These are phyloP conservation scores for Phylloscopus collybita DNA, from an alignment of 2,797 vertebrate species.

Conservation along the genomic window DNA sequence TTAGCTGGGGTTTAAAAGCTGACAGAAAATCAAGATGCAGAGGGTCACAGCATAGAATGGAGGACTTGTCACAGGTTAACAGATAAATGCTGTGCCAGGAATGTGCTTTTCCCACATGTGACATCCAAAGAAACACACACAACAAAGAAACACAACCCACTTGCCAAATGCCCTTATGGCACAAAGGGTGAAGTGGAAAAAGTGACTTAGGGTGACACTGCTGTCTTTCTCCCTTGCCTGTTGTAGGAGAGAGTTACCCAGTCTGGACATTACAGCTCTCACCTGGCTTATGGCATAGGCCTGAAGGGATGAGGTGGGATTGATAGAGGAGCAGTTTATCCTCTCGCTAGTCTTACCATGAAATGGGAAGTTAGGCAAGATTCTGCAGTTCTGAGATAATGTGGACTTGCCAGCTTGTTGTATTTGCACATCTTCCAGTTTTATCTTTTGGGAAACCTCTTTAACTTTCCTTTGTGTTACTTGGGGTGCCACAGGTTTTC, in stretches of 20 bases:
- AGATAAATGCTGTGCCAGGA: not conserved
- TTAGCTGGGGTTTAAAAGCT: conserved; percentile 13
- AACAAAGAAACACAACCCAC: not conserved
- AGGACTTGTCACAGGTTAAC: not conserved
- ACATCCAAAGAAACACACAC: not conserved
- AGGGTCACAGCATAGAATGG: not conserved
- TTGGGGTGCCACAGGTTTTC: not conserved
- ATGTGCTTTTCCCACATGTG: not conserved
- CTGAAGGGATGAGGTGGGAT: not conserved
- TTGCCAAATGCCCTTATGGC: not conserved
- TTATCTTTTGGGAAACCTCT: not conserved
- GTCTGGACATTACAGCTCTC: not conserved
- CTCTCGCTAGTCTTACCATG: not conserved
- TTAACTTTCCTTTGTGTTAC: not conserved
- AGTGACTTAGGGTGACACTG: not conserved
- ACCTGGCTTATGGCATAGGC: not conserved
- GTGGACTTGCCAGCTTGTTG: not conserved
- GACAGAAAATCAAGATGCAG: conserved; percentile 47
- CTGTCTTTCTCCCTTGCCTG: not conserved
- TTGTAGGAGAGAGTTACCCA: not conserved
- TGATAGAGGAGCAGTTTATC: not conserved
- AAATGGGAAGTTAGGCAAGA: not conserved
- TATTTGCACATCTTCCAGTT: not conserved
- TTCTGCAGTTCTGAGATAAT: not conserved
- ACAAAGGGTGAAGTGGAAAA: not conserved